These are phyloP conservation scores for Ips nitidus DNA, from an alignment of 1,140 invertebrate species.

Conservation along the genomic window DNA sequence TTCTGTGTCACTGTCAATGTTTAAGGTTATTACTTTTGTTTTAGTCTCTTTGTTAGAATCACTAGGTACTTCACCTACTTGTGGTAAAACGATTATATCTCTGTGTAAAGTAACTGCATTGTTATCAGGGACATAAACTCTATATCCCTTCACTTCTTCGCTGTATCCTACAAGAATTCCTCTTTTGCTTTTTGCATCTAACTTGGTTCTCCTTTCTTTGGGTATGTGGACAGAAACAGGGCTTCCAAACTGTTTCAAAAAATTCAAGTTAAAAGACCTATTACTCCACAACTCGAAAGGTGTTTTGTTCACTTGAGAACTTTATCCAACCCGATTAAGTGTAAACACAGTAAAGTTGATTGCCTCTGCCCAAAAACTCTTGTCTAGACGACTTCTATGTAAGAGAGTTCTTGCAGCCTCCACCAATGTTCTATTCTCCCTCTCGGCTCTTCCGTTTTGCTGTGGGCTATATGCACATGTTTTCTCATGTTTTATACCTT, in stretches of 20 bases:
- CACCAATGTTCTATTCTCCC: too few relatives aligned
- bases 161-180: conserved; percentile 23
- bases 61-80: too few relatives aligned
- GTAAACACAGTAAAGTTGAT: neutral
- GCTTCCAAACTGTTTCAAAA: neutral
- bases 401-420: too few relatives aligned
- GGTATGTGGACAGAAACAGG: conserved; percentile 8
- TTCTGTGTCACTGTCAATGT: too few relatives aligned
- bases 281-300: conserved; percentile 1
- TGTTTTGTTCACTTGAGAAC: neutral
- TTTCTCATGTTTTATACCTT: conserved; percentile 2
- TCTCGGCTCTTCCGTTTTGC: conserved; percentile 53
- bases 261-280: conserved; percentile 4
- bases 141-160: conserved; percentile 12
- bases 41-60: too few relatives aligned
- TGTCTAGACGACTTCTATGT: conserved; percentile 29
- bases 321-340: neutral
- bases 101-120: neutral
- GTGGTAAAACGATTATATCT: too few relatives aligned
- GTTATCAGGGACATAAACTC: conserved; percentile 17
- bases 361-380: neutral
- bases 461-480: conserved; percentile 53
- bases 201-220: conserved; percentile 6
- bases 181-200: conserved; percentile 18
- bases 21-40: too few relatives aligned